These are phyloP conservation scores for Malaclemys terrapin DNA, from an alignment of 2,113 vertebrate species.

Conservation along the genomic window DNA sequence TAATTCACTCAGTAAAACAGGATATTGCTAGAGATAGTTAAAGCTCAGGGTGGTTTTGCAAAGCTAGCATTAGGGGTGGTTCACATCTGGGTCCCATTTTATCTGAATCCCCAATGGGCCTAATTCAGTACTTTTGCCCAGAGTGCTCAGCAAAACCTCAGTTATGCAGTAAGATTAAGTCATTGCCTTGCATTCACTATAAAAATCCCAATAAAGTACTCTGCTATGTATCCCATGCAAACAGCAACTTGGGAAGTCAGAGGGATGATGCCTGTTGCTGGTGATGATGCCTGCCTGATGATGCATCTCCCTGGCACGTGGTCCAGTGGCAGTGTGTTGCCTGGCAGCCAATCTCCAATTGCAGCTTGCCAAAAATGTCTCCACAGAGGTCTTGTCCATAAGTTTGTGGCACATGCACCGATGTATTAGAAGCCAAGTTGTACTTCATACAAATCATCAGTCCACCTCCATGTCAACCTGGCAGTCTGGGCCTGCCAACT, in stretches of 20 bases:
- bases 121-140: not conserved
- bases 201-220: not conserved
- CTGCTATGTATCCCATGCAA: not conserved
- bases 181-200: not conserved
- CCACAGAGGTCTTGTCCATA: not conserved
- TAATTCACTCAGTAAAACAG: rapidly evolving
- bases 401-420: not conserved
- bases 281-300: not conserved
- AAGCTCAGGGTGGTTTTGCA: not conserved
- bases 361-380: not conserved
- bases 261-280: not conserved
- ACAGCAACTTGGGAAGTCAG: not conserved
- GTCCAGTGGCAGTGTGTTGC: not conserved
- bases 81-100: not conserved
- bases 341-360: not conserved
- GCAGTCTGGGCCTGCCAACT: not conserved
- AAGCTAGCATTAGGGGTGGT: not conserved
- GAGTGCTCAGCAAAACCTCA: rapidly evolving
- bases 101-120: not conserved
- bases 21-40: not conserved
- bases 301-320: not conserved
- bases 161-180: not conserved
- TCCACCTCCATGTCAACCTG: not conserved
- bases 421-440: not conserved
- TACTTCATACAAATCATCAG: not conserved